Conservation (phyloP, 2,797 vertebrate genomes). For the Syndactyla subalaris region DNA sequence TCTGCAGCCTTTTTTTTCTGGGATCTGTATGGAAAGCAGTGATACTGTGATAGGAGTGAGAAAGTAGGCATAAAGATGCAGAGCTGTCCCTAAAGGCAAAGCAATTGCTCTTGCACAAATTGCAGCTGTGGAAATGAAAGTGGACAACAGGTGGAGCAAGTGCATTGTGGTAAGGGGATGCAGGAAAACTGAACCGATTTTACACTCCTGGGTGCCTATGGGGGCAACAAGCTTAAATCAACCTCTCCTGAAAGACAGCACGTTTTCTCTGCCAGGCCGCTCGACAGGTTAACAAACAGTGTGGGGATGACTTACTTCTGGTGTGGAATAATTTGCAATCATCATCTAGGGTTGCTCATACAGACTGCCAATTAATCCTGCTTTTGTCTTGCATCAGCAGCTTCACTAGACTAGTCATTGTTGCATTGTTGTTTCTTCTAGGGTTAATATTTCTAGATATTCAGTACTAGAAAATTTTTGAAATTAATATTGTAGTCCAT, state of each 20-base stretch:
- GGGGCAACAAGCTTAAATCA: not conserved
- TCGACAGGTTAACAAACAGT: not conserved
- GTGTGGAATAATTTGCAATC: not conserved
- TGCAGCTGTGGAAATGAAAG: not conserved
- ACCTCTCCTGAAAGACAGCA: not conserved
- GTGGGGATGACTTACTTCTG: not conserved
- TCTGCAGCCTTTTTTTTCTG: not conserved
- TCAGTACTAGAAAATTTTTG: not conserved
- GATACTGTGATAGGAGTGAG: not conserved
- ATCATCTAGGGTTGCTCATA: rapidly evolving
- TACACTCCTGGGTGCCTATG: rapidly evolving
- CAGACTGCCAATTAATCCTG: rapidly evolving
- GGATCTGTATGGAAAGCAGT: not conserved
- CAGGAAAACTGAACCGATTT: rapidly evolving
- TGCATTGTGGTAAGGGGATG: not conserved
- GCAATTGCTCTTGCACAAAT: not conserved
- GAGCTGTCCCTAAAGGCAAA: not conserved
- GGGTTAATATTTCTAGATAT: not conserved
- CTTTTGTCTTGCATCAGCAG: not conserved
- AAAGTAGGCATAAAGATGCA: not conserved
- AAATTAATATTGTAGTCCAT: not conserved
- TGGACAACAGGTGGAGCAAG: conserved; percentile 56
- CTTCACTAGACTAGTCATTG: not conserved
- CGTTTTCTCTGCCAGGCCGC: rapidly evolving
- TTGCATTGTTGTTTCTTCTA: not conserved